Conservation (phyloP, 2,888 invertebrate species). For the Desoria tigrina region DNA sequence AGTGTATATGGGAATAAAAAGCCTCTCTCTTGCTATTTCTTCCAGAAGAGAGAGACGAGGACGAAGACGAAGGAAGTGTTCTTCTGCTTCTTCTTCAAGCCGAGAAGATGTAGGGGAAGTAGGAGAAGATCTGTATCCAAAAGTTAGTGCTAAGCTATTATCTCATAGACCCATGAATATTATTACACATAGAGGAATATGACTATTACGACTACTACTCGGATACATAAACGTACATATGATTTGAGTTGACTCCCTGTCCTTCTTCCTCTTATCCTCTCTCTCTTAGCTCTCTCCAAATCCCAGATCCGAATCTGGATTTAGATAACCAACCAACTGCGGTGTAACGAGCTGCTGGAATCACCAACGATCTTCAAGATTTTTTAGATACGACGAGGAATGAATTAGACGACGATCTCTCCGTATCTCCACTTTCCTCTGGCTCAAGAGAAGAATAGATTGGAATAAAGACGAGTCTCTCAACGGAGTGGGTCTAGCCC, state of each 20-base stretch:
- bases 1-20: background rate
- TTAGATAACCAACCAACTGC: slow-evolving; percentile 11
- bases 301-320: background rate
- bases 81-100: background rate
- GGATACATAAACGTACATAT: slow-evolving; percentile 3
- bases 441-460: background rate
- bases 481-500: background rate
- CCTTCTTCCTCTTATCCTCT: slow-evolving; percentile 7
- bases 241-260: slow-evolving; percentile 2
- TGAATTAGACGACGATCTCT: background rate
- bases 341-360: slow-evolving; percentile 3
- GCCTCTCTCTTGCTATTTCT: slow-evolving; percentile 1
- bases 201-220: too few species aligned
- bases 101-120: background rate
- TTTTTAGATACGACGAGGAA: too few species aligned
- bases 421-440: background rate
- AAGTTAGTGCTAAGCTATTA: slow-evolving; percentile 4
- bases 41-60: background rate
- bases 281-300: background rate
- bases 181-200: slow-evolving; percentile 10
- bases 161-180: slow-evolving; percentile 21
- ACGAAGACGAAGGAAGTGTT: too few species aligned
- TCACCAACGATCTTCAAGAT: background rate
- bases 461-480: background rate
- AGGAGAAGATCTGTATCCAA: slow-evolving; percentile 12